A percentile compares a stretch with the other conserved stretches of the same genome.
Conservation (phyloP, 2,797 vertebrate species). For the Takifugu ocellatus region DNA sequence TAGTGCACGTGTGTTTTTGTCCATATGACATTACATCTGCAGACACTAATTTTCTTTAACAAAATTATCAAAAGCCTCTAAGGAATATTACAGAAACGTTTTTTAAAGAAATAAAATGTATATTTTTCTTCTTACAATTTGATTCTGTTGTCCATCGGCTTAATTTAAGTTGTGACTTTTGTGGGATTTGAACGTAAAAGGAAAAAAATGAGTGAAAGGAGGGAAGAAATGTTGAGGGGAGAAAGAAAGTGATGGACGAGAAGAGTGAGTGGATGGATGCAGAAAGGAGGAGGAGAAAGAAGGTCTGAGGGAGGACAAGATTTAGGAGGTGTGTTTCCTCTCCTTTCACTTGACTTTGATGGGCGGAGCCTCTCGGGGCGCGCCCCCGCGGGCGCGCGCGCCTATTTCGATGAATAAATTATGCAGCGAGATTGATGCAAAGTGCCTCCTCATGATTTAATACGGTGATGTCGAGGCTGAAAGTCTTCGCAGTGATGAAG, state of each 20-base stretch:
- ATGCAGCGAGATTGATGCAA: background rate
- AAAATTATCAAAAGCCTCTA: background rate
- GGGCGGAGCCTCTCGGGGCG: conserved; percentile 24
- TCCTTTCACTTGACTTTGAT: conserved; percentile 10
- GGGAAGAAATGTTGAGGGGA: background rate
- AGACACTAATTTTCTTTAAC: background rate
- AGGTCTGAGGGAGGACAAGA: conserved; percentile 3
- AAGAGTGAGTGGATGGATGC: background rate
- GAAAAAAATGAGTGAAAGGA: background rate
- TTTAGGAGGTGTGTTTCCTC: conserved; percentile 2
- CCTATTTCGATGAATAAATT: background rate
- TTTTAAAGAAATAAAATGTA: too few species aligned
- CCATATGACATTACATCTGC: background rate
- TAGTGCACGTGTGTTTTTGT: background rate
- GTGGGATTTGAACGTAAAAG: background rate
- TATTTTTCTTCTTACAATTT: too few species aligned
- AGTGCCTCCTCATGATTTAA: too few species aligned
- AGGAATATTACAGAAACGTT: too few species aligned
- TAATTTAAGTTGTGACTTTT: background rate
- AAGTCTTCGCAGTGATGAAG: too few species aligned
- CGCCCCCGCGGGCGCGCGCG: conserved; percentile 15
- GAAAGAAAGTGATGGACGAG: conserved; percentile 3
- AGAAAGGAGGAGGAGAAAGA: conserved; percentile 10
- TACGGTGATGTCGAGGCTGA: too few species aligned
- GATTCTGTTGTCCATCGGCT: too few species aligned